phyloP scores from a whole-genome alignment of 2,113 vertebrate genomes.

The Proteles cristata region DNA sequence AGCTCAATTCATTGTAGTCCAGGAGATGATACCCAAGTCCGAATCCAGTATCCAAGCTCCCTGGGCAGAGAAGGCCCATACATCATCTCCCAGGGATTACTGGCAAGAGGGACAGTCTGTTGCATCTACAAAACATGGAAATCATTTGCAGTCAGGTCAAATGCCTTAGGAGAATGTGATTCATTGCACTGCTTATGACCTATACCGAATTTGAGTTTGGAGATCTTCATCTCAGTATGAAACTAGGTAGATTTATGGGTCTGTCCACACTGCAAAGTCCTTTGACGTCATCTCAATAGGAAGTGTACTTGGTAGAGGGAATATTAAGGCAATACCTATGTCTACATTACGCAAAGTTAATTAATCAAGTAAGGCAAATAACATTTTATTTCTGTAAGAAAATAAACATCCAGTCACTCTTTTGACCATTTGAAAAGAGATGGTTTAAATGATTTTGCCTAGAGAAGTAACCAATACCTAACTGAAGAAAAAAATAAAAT shows the following conservation, averaged over 20 bases:
- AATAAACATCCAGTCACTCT: constrained; percentile 19
- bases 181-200: constrained; percentile 80
- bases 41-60: neutral
- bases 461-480: neutral
- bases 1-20: neutral
- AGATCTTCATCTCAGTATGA: constrained; percentile 83
- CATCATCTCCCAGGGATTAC: neutral
- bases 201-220: constrained; percentile 78
- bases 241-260: constrained; percentile 80
- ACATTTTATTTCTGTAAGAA: constrained; percentile 8
- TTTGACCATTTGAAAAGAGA: constrained; percentile 16
- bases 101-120: constrained; percentile 25
- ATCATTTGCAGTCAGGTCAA: constrained; percentile 82
- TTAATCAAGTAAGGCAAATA: constrained; percentile 40
- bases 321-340: constrained; percentile 38
- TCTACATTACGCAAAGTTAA: constrained; percentile 38
- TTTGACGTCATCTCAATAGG: constrained; percentile 79
- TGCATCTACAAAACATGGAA: constrained; percentile 73
- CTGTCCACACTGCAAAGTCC: constrained; percentile 72
- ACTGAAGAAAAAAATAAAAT: neutral
- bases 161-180: constrained; percentile 79
- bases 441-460: neutral
- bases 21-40: neutral
- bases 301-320: constrained; percentile 49
- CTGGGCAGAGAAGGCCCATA: neutral